phyloP scores from a whole-genome alignment of 2,888 invertebrate genomes.

The Megaustenia siamemsis region DNA sequence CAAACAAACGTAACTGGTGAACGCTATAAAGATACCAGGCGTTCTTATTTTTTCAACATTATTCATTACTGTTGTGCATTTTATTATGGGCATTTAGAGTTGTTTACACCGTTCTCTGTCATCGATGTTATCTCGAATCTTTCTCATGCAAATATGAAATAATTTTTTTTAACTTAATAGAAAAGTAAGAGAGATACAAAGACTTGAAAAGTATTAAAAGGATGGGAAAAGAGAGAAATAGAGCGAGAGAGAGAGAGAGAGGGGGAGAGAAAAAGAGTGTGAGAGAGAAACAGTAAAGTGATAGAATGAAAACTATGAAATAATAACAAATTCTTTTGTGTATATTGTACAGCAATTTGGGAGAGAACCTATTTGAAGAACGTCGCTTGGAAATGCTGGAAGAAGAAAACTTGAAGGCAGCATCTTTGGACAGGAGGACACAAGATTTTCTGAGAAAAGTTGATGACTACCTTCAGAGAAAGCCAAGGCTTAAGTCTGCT shows the following conservation, averaged over 20 bases:
- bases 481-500: conserved; percentile 13
- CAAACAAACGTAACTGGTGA: no score
- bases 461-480: conserved; percentile 62
- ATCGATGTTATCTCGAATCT: no score
- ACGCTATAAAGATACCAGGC: no score
- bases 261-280: background rate
- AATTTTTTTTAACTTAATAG: no score
- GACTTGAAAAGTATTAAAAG: no score
- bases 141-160: no score
- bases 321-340: background rate
- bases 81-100: no score
- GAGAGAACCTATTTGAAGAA: conserved; percentile 70
- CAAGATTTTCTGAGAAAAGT: conserved; percentile 65
- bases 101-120: no score
- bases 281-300: background rate
- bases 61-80: no score
- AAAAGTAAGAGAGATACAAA: no score
- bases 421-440: conserved; percentile 64
- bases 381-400: conserved; percentile 70
- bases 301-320: background rate
- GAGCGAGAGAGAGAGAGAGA: background rate
- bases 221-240: background rate
- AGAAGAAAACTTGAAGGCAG: conserved; percentile 64
- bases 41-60: no score
- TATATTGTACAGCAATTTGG: conserved; percentile 63